Evolutionary conservation across 2,797 vertebrate genomes (phyloP), one percentile per base, ranked within the genome.

Genomic region (Darevskia mixta): DNA sequence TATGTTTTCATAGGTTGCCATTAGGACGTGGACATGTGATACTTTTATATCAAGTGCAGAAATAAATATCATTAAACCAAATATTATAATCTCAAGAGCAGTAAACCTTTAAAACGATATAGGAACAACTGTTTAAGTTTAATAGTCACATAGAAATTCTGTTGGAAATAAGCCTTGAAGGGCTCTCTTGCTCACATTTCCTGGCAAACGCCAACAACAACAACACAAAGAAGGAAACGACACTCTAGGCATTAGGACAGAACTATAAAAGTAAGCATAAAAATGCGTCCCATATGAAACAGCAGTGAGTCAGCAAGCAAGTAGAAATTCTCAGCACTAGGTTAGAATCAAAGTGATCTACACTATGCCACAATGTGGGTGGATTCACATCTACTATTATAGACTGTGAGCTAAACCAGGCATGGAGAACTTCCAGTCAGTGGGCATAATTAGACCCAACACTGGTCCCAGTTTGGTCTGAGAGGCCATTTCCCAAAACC

Each of bases 141-240:
- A 95, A 91, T 93, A 95, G 92, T 86, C 90, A 89, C 92, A 90
- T 88, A 88, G 95, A 95, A 94, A 86, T 83, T 64, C 67, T 88
- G 82, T 91, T 90, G 90, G 92, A 90, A 92, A 94, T 92, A 92
- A 93, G 94, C 79, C 67, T 76, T 91, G 93, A 95, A 95, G 91
- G 86, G 92, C 75, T 87, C 86, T 38, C 32, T 76, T 89, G 92
- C 88, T 88, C 90, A 93, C 92, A 87, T 13, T 94, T 91, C 90
- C 93, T 95, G 91, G 92, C 93, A 95, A 93, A 82, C 43, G 15
- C 71, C 27, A 76, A 76, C 10, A 76, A 6, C 38, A 76, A 27
- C 18, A 75, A 76, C 7, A 29, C 64, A 61, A 13, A 49, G 45
- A 49, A 49, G 45, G 45, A 49, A 49, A 13, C 11, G 13, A 43